Conservation (phyloP, 2,113 vertebrate species). For the Pelobates fuscus region DNA sequence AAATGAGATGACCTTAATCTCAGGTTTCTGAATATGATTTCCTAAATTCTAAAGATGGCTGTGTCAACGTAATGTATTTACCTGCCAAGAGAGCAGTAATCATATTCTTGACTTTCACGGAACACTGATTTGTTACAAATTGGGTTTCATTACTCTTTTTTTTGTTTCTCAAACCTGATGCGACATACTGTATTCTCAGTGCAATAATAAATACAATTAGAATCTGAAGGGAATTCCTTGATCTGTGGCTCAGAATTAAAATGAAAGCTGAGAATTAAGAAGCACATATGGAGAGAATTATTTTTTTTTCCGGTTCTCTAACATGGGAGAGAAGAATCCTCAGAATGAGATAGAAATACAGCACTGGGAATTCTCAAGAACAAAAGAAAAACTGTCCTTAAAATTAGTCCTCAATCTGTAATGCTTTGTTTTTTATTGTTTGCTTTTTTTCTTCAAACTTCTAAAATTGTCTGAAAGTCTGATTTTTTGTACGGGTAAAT, state of each 20-base stretch:
- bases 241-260: constrained; percentile 6
- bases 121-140: not conserved
- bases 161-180: constrained; percentile 22
- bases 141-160: constrained; percentile 14
- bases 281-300: constrained; percentile 1
- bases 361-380: constrained; percentile 6
- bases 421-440: too few relatives aligned
- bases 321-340: not conserved
- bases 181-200: constrained; percentile 7
- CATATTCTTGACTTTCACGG: constrained; percentile 7
- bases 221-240: constrained; percentile 29
- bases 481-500: too few relatives aligned
- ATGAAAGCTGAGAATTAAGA: constrained; percentile 13
- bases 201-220: constrained; percentile 36
- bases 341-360: not conserved
- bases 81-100: too few relatives aligned
- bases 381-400: constrained; percentile 1
- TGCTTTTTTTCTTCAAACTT: too few relatives aligned
- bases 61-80: too few relatives aligned
- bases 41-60: too few relatives aligned
- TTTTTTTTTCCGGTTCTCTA: not conserved
- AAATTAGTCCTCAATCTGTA: constrained; percentile 14
- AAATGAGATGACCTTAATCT: not conserved
- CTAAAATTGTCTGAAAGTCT: too few relatives aligned
- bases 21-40: not conserved